These are phyloP conservation scores for Proisotoma minuta DNA, from an alignment of 2,888 invertebrate species.

Conservation along the genomic window DNA sequence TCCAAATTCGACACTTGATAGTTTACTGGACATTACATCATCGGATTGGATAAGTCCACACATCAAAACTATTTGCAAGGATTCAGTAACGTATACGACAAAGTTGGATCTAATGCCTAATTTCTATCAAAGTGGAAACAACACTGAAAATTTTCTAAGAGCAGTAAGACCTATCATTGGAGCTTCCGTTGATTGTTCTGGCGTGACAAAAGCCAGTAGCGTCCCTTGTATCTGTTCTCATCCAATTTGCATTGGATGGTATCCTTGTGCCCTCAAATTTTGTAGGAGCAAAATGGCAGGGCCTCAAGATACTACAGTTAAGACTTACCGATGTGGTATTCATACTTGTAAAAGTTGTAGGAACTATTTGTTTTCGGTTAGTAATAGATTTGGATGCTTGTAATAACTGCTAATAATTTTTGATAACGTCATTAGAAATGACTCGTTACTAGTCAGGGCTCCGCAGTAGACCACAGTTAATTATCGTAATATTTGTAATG, in stretches of 20 bases:
- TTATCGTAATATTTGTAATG: too few species aligned
- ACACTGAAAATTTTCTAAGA: conserved; percentile 33
- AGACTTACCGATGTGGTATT: conserved; percentile 84
- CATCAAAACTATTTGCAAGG: conserved; percentile 26
- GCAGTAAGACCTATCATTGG: conserved; percentile 27
- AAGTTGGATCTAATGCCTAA: conserved; percentile 9
- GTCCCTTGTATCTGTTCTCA: conserved; percentile 12
- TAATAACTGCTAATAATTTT: too few species aligned
- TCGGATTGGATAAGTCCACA: conserved; percentile 24
- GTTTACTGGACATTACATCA: conserved; percentile 14
- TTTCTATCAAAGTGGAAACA: conserved; percentile 25
- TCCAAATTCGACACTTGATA: conserved; percentile 21
- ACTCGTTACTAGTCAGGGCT: too few species aligned
- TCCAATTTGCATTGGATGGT: conserved; percentile 66
- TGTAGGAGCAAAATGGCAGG: conserved; percentile 70
- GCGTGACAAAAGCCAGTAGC: not conserved
- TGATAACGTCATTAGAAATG: too few species aligned
- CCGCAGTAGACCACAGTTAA: too few species aligned
- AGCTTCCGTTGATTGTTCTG: not conserved
- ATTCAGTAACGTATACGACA: conserved; percentile 15
- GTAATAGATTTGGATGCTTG: not conserved
- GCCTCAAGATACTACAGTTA: conserved; percentile 59
- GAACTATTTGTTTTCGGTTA: conserved; percentile 77
- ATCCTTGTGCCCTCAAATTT: conserved; percentile 73
- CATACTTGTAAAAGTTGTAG: conserved; percentile 90